phyloP scores from a whole-genome alignment of 2,797 vertebrate genomes.

The Myotis myotis region DNA sequence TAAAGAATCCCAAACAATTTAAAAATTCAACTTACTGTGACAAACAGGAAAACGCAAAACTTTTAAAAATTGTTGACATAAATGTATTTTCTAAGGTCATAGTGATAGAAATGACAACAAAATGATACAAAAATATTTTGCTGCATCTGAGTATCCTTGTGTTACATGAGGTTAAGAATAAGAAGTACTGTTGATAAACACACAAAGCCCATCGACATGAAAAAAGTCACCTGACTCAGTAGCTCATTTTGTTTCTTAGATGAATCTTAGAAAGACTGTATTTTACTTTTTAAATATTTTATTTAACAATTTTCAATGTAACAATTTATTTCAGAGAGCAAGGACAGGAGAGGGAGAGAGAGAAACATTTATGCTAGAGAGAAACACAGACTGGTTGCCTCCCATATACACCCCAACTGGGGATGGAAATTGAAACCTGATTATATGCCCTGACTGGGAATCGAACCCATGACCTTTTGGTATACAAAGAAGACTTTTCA shows the following conservation, averaged over 20 bases:
- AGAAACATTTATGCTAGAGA: background rate
- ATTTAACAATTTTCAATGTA: background rate
- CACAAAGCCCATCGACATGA: slow-evolving; percentile 49
- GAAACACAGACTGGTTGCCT: background rate
- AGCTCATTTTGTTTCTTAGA: background rate
- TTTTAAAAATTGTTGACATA: slow-evolving; percentile 79
- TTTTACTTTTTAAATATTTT: background rate
- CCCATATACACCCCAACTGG: background rate
- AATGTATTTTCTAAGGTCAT: slow-evolving; percentile 83
- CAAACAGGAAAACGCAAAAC: slow-evolving; percentile 72
- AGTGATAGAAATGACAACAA: slow-evolving; percentile 75
- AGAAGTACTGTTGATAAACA: slow-evolving; percentile 66
- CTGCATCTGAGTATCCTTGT: slow-evolving; percentile 74
- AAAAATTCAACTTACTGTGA: slow-evolving; percentile 64
- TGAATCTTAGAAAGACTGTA: background rate
- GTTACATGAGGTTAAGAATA: slow-evolving; percentile 79
- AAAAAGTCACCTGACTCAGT: background rate
- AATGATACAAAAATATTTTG: slow-evolving; percentile 79
- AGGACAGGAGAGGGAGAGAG: background rate
- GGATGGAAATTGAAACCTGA: background rate
- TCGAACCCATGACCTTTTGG: background rate
- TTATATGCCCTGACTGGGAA: background rate
- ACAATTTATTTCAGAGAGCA: background rate
- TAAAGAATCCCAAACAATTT: slow-evolving; percentile 73
- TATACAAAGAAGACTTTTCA: background rate